These are phyloP conservation scores for Pholis gunnellus DNA, from an alignment of 2,113 vertebrate species.

Conservation along the genomic window DNA sequence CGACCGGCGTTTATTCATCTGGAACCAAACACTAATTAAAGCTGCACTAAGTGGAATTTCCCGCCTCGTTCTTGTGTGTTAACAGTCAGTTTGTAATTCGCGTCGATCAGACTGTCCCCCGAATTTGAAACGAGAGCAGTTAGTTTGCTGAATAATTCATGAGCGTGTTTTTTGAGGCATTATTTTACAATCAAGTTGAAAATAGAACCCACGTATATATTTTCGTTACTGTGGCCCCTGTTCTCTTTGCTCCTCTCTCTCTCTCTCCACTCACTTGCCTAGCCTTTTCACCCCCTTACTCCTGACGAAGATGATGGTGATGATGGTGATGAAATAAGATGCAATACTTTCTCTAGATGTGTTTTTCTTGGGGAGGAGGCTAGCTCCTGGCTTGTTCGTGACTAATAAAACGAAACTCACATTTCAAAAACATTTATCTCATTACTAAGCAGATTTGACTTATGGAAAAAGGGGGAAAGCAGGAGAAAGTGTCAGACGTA, in stretches of 20 bases:
- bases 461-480: slow-evolving; percentile 51
- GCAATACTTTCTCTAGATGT: slow-evolving; percentile 84
- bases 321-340: slow-evolving; percentile 87
- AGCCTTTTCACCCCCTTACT: slow-evolving; percentile 86
- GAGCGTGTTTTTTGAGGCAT: slow-evolving; percentile 45
- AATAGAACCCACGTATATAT: slow-evolving; percentile 53
- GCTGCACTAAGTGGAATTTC: slow-evolving; percentile 26
- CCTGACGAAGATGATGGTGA: slow-evolving; percentile 84
- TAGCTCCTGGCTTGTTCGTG: slow-evolving; percentile 85
- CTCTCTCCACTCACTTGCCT: slow-evolving; percentile 71
- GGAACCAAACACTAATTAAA: slow-evolving; percentile 54
- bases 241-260: slow-evolving; percentile 61
- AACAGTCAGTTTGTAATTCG: slow-evolving; percentile 40
- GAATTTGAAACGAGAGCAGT: slow-evolving; percentile 32
- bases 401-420: slow-evolving; percentile 84
- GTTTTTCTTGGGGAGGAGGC: slow-evolving; percentile 83
- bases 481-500: slow-evolving; percentile 53
- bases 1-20: slow-evolving; percentile 23
- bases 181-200: slow-evolving; percentile 62
- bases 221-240: slow-evolving; percentile 59
- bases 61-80: slow-evolving; percentile 12
- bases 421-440: slow-evolving; percentile 85
- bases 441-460: slow-evolving; percentile 86
- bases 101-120: slow-evolving; percentile 30
- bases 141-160: slow-evolving; percentile 55